phyloP scores from a whole-genome alignment of 2,888 invertebrate genomes.

The Gymnocheta viridis region DNA sequence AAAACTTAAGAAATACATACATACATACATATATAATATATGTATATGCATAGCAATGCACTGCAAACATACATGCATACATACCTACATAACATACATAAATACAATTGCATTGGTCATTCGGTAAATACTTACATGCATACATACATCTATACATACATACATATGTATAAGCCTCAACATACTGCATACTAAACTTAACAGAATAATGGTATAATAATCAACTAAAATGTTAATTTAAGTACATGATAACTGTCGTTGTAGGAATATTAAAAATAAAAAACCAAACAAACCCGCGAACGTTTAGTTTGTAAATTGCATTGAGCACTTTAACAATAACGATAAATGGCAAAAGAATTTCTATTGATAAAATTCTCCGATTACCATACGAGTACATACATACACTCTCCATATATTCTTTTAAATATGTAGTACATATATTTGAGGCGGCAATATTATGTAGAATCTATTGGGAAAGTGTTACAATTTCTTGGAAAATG shows the following conservation, averaged over 20 bases:
- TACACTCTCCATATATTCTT: not conserved
- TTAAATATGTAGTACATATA: too few relatives aligned
- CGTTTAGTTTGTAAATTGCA: slow-evolving; percentile 39
- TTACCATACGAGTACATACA: not conserved
- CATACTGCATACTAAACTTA: not conserved
- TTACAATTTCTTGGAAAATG: not conserved
- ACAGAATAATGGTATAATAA: slow-evolving; percentile 13
- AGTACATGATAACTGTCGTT: slow-evolving; percentile 36
- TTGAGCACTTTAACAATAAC: slow-evolving; percentile 17
- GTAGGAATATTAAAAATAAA: slow-evolving; percentile 41
- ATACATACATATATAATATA: slow-evolving; percentile 5
- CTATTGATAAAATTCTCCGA: not conserved
- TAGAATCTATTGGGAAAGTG: not conserved
- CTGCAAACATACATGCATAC: slow-evolving; percentile 11
- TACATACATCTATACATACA: not conserved
- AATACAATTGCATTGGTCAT: not conserved
- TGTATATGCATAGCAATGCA: not conserved
- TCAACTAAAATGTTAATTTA: slow-evolving; percentile 22
- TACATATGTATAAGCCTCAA: slow-evolving; percentile 15
- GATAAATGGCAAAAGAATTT: not conserved
- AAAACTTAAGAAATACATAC: slow-evolving; percentile 34
- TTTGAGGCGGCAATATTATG: not conserved
- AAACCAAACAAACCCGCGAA: slow-evolving; percentile 8
- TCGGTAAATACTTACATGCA: too few relatives aligned
- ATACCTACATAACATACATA: too few relatives aligned